Conservation (phyloP, 2,113 vertebrate species). For the Takifugu flavidus region DNA sequence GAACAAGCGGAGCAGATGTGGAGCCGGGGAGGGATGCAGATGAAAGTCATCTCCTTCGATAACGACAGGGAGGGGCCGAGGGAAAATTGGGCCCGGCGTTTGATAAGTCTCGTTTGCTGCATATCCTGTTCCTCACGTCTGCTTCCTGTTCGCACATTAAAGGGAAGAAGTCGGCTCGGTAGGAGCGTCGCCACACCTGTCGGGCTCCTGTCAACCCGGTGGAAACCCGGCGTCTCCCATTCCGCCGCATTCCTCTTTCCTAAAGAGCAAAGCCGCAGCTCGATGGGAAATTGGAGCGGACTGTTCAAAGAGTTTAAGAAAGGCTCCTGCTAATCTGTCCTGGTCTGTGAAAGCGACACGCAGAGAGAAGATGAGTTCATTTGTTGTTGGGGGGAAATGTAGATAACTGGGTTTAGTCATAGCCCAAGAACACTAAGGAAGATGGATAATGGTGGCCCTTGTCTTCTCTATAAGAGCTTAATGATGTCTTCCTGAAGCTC, state of each 20-base stretch:
- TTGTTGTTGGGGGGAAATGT: conserved; percentile 27
- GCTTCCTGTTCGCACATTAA: conserved; percentile 8
- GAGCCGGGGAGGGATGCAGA: conserved; percentile 38
- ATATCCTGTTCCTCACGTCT: conserved; percentile 41
- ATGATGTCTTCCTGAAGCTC: conserved; percentile 33
- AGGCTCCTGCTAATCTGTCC: too few relatives aligned
- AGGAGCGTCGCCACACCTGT: conserved; percentile 24
- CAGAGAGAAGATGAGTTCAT: conserved; percentile 29
- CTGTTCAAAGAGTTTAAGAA: too few relatives aligned
- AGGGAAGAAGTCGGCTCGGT: conserved; percentile 30
- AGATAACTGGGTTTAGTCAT: conserved; percentile 33
- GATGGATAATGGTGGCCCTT: conserved; percentile 34
- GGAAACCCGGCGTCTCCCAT: conserved; percentile 3
- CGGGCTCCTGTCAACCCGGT: conserved; percentile 34
- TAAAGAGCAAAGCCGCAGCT: too few relatives aligned
- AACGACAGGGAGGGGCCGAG: conserved; percentile 29
- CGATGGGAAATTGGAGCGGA: too few relatives aligned
- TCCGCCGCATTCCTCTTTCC: too few relatives aligned
- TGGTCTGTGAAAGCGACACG: neutral
- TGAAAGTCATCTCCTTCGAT: conserved; percentile 50
- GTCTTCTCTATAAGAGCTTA: conserved; percentile 23
- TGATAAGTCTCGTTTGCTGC: conserved; percentile 53
- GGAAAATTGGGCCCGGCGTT: conserved; percentile 50
- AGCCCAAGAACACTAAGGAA: conserved; percentile 29
- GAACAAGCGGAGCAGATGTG: conserved; percentile 27